phyloP scores from a whole-genome alignment of 2,888 invertebrate species.

The Parnassius orleans region DNA sequence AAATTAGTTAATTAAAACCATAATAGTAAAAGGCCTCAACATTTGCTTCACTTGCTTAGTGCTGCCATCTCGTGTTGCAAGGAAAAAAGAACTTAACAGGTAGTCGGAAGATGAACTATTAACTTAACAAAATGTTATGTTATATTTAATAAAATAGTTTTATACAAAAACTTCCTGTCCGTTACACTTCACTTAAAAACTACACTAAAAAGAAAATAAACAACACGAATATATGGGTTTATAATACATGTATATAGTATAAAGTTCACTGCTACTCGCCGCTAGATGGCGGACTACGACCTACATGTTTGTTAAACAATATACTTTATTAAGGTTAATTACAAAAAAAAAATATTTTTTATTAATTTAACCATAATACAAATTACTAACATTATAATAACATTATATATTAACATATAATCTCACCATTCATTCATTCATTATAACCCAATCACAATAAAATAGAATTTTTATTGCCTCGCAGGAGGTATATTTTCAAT shows the following conservation, averaged over 20 bases:
- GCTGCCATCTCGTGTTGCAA: constrained; percentile 38
- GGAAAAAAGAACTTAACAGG: constrained; percentile 9
- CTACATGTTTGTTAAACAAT: not conserved
- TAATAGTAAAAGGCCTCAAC: constrained; percentile 8
- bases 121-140: constrained; percentile 9
- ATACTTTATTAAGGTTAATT: not conserved
- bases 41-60: constrained; percentile 7
- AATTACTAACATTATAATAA: no score
- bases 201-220: no score
- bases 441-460: no score
- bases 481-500: no score
- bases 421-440: no score
- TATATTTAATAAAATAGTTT: no score
- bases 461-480: no score
- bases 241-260: not conserved
- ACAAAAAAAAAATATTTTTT: not conserved
- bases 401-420: no score
- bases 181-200: no score
- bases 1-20: no score
- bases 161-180: not conserved
- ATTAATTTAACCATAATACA: not conserved
- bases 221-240: no score
- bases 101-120: no score
- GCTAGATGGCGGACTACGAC: constrained; percentile 41
- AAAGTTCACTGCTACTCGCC: constrained; percentile 34